Percentiles rank a stretch among this genome's conserved stretches.
phyloP scores from a whole-genome alignment of 1,140 invertebrate species.

The Cydia splendana region DNA sequence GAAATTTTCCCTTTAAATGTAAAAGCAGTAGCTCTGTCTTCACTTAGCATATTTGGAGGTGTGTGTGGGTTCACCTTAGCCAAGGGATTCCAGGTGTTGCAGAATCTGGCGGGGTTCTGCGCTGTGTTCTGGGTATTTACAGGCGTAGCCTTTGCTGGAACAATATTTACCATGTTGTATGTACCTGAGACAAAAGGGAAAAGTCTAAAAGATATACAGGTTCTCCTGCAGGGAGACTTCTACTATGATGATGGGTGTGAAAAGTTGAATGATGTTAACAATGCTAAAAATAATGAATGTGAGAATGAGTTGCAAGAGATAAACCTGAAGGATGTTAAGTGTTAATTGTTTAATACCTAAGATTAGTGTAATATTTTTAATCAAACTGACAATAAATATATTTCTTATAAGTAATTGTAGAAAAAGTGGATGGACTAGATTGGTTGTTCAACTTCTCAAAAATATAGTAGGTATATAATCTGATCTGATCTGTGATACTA shows the following conservation, averaged over 20 bases:
- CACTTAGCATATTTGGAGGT: conserved; percentile 65
- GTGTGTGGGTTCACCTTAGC: conserved; percentile 73
- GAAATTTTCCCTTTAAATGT: conserved; percentile 83
- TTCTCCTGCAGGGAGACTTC: conserved; percentile 57
- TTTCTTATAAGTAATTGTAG: too few relatives aligned
- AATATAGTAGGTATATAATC: neutral
- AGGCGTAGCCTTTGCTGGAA: conserved; percentile 69
- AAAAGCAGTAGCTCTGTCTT: conserved; percentile 78
- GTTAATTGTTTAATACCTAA: neutral
- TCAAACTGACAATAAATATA: too few relatives aligned
- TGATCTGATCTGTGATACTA: neutral
- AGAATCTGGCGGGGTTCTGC: conserved; percentile 72
- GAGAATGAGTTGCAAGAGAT: neutral
- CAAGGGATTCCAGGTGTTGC: conserved; percentile 76
- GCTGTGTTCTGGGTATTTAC: conserved; percentile 79
- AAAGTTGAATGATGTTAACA: conserved; percentile 32
- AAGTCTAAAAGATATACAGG: conserved; percentile 84
- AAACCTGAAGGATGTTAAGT: neutral
- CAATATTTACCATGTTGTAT: conserved; percentile 79
- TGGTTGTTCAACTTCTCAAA: too few relatives aligned
- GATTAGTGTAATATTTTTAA: too few relatives aligned
- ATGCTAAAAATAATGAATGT: neutral
- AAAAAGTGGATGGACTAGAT: too few relatives aligned
- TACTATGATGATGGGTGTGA: conserved; percentile 39
- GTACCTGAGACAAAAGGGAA: conserved; percentile 88